Conservation (phyloP, 2,888 invertebrate species). For the Camptogramma bilineatum region DNA sequence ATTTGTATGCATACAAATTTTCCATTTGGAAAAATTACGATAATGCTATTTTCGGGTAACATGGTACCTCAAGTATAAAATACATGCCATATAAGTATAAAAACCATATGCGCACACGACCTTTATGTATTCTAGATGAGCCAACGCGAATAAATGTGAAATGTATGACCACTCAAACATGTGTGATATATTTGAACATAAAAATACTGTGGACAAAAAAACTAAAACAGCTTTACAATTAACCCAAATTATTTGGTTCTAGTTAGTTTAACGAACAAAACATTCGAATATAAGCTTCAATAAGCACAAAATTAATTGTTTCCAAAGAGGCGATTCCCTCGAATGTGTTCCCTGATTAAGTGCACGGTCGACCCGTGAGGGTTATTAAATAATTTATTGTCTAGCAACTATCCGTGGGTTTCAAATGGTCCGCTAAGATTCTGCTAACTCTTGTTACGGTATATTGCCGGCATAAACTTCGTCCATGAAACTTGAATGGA, state of each 20-base stretch:
- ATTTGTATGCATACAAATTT: too few relatives aligned
- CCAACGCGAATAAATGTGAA: too few relatives aligned
- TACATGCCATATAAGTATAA: too few relatives aligned
- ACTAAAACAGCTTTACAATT: background rate
- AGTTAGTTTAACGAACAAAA: background rate
- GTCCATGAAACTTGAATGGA: constrained; percentile 69
- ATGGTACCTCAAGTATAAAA: too few relatives aligned
- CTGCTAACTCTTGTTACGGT: constrained; percentile 69
- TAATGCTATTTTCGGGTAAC: too few relatives aligned
- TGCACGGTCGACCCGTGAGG: constrained; percentile 71
- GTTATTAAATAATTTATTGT: constrained; percentile 85
- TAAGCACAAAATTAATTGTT: constrained; percentile 75
- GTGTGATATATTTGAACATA: too few relatives aligned
- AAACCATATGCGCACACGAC: too few relatives aligned
- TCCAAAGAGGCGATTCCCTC: constrained; percentile 76
- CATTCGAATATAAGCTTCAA: constrained; percentile 36
- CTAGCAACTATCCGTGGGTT: constrained; percentile 73
- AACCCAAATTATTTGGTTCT: background rate
- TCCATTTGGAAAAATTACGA: too few relatives aligned
- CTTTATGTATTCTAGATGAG: too few relatives aligned
- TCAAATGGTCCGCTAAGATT: constrained; percentile 74
- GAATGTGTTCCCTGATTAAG: constrained; percentile 78
- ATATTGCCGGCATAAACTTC: constrained; percentile 71
- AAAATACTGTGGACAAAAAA: too few relatives aligned
- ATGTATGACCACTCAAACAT: too few relatives aligned